A percentile compares a stretch with the other conserved stretches of the same genome.
Evolutionary conservation across 2,888 invertebrate genomes (phyloP).

Genomic region (Xestoiulus laeticollis): DNA sequence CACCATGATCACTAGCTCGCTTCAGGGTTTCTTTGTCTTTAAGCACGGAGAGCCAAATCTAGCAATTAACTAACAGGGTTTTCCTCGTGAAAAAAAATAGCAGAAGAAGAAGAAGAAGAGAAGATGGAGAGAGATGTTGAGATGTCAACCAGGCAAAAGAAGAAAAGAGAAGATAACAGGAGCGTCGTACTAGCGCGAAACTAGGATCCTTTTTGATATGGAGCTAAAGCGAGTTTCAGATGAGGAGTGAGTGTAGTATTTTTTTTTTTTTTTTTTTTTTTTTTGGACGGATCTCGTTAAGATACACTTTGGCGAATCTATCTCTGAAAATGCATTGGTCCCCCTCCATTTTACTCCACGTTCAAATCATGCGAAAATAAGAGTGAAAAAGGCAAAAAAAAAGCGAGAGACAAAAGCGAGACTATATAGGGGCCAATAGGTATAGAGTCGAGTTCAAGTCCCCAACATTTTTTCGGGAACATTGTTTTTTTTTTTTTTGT

Average conservation of each 20-base stretch:
- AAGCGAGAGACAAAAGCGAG: slow-evolving; percentile 39
- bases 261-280: not conserved
- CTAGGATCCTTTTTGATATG: slow-evolving; percentile 22
- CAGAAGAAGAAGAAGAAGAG: not conserved
- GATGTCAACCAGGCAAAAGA: slow-evolving; percentile 44
- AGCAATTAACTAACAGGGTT: slow-evolving; percentile 28
- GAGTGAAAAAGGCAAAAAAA: not conserved
- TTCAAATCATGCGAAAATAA: slow-evolving; percentile 44
- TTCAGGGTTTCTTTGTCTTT: not conserved
- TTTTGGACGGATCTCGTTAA: slow-evolving; percentile 39
- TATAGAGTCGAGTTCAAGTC: not conserved
- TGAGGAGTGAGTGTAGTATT: not conserved
- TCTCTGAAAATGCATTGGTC: not conserved
- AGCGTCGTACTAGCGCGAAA: not conserved
- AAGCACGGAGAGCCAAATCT: not conserved
- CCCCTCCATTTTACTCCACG: slow-evolving; percentile 8
- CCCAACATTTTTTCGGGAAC: not conserved
- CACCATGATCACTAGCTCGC: not conserved
- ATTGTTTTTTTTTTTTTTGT: not conserved
- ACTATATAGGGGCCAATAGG: not conserved
- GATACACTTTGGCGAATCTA: slow-evolving; percentile 49
- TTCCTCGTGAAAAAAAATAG: not conserved
- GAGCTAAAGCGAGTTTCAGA: not conserved
- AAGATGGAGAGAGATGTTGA: slow-evolving; percentile 50
- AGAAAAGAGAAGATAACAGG: slow-evolving; percentile 47